Percentiles rank a stretch among this genome's conserved stretches.
phyloP scores from a whole-genome alignment of 92 coral and sea anemone genomes.

The Heteractis magnifica region DNA sequence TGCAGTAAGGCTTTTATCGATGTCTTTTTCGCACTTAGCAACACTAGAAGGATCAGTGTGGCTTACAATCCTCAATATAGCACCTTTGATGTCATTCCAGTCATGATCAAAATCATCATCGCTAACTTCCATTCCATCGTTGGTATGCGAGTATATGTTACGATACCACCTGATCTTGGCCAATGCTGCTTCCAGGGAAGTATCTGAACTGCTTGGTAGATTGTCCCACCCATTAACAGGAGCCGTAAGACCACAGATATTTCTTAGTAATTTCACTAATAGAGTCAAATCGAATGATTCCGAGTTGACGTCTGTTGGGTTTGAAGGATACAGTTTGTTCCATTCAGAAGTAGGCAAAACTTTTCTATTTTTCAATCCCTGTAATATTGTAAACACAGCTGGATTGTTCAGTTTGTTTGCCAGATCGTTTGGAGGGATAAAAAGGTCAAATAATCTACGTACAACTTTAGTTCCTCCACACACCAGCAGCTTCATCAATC shows the following conservation, averaged over 20 bases:
- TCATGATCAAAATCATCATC: neutral
- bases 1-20: too few species aligned
- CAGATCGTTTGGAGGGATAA: too few species aligned
- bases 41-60: too few species aligned
- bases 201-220: neutral
- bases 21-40: too few species aligned
- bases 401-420: too few species aligned
- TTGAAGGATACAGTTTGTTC: neutral
- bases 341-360: neutral
- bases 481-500: too few species aligned
- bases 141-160: neutral
- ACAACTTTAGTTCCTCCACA: too few species aligned
- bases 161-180: neutral
- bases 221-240: neutral
- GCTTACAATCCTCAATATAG: too few species aligned
- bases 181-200: neutral
- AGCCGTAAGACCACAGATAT: neutral
- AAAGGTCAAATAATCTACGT: too few species aligned
- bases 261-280: neutral
- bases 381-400: too few species aligned
- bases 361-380: too few species aligned
- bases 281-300: neutral
- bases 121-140: neutral
- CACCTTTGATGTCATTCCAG: neutral
- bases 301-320: neutral